Percentiles rank a stretch among this genome's conserved stretches.
phyloP scores from a whole-genome alignment of 2,113 vertebrate species.

The Leucoraja erinaceus region DNA sequence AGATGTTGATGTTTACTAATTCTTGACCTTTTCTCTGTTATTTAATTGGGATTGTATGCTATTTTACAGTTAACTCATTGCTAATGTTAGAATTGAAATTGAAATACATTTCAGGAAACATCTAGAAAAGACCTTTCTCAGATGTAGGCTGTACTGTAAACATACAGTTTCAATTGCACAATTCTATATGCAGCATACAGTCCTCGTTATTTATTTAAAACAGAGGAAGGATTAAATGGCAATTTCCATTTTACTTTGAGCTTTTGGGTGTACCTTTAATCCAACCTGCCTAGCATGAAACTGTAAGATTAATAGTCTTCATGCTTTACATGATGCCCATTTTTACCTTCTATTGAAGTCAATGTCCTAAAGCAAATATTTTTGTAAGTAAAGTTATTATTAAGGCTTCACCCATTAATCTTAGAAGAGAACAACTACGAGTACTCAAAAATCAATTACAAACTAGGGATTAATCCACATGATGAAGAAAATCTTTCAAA shows the following conservation, averaged over 20 bases:
- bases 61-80: too few species aligned
- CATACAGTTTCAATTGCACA: background rate
- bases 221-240: background rate
- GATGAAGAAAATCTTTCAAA: background rate
- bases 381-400: background rate
- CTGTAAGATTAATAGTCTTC: background rate
- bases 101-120: background rate
- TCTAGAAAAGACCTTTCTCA: background rate
- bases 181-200: background rate
- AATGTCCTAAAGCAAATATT: background rate
- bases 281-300: background rate
- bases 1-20: too few species aligned
- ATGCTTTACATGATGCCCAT: background rate
- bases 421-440: background rate
- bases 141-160: background rate
- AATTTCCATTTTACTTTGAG: background rate
- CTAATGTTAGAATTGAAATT: background rate
- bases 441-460: background rate
- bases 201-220: background rate
- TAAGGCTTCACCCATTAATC: background rate
- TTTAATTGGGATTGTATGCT: too few species aligned
- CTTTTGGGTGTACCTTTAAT: background rate
- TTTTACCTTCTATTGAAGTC: background rate
- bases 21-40: too few species aligned
- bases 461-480: background rate